These are phyloP conservation scores for Campaea margaritaria DNA, from an alignment of 2,888 invertebrate species.

Conservation along the genomic window DNA sequence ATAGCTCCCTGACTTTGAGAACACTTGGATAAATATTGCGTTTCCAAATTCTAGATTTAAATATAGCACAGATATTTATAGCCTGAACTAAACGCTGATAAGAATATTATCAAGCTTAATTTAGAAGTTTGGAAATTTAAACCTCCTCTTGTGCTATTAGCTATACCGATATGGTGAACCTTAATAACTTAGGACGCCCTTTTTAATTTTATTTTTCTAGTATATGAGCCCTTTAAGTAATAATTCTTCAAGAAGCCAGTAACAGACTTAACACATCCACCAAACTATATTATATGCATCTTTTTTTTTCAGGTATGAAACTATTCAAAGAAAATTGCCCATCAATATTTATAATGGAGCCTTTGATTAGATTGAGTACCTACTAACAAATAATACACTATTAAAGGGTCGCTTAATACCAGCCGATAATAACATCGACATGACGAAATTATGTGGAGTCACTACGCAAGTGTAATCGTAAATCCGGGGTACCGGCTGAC, in stretches of 20 bases:
- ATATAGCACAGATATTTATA: constrained; percentile 14
- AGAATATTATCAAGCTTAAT: neutral
- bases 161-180: too few species aligned
- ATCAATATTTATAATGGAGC: constrained; percentile 20
- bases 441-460: constrained; percentile 59
- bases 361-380: constrained; percentile 18
- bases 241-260: too few species aligned
- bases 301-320: neutral
- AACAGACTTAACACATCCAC: too few species aligned
- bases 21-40: constrained; percentile 62
- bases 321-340: constrained; percentile 36
- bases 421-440: constrained; percentile 53
- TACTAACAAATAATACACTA: constrained; percentile 27
- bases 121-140: neutral
- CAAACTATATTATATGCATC: too few species aligned
- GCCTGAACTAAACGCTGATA: neutral
- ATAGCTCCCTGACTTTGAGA: constrained; percentile 54
- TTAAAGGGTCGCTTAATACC: constrained; percentile 47
- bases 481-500: constrained; percentile 55
- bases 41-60: constrained; percentile 39
- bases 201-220: too few species aligned
- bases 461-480: constrained; percentile 63
- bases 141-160: too few species aligned
- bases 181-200: too few species aligned
- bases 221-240: too few species aligned